Conservation (phyloP, 2,888 invertebrate species). For the Zygogramma bicolorata region DNA sequence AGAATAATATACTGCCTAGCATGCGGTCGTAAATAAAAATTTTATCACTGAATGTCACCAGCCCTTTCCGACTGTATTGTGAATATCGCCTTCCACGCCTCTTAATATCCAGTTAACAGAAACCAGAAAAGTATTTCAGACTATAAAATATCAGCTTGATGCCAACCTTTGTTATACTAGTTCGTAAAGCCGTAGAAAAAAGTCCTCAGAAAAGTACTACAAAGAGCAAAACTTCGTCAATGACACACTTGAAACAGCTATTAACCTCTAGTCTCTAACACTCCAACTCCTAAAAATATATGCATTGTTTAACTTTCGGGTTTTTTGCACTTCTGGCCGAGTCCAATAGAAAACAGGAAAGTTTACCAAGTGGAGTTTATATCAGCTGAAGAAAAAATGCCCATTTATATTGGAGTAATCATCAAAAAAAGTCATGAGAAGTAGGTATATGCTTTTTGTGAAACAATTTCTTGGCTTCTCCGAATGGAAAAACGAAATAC, state of each 20-base stretch:
- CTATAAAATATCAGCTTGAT: conserved; percentile 2
- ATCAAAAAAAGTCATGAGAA: too few relatives aligned
- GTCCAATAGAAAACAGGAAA: neutral
- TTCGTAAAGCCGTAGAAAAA: neutral
- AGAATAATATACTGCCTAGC: neutral
- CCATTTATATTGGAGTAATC: neutral
- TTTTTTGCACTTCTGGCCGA: neutral
- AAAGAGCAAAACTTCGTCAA: conserved; percentile 12
- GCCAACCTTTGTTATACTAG: conserved; percentile 9
- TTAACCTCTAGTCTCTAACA: conserved; percentile 17
- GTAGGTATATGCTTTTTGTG: too few relatives aligned
- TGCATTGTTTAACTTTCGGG: neutral
- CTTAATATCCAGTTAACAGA: neutral
- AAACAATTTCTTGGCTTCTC: too few relatives aligned
- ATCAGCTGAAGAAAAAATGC: neutral
- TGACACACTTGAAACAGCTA: conserved; percentile 20
- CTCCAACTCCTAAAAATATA: conserved; percentile 4
- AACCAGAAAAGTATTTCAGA: neutral
- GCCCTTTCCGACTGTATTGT: neutral
- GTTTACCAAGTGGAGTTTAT: neutral
- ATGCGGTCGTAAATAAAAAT: neutral
- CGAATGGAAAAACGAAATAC: too few relatives aligned
- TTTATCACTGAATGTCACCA: neutral
- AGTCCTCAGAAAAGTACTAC: conserved; percentile 9
- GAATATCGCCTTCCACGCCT: neutral